These are phyloP conservation scores for Spatula clypeata DNA, from an alignment of 2,797 vertebrate genomes.

Conservation along the genomic window DNA sequence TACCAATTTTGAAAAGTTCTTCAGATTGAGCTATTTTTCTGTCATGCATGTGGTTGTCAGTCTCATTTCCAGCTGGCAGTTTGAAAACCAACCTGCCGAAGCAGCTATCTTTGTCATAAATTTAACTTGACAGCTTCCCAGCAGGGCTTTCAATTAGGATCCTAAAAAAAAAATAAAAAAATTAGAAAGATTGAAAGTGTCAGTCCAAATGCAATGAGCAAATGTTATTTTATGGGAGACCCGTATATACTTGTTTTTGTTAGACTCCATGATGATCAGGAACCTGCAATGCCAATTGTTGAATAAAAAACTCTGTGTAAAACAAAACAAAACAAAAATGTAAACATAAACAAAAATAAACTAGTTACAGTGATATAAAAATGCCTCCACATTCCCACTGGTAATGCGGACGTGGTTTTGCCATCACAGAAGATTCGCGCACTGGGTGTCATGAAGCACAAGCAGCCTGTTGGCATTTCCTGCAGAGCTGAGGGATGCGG, in stretches of 20 bases:
- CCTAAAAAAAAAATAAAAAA: background rate
- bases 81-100: constrained; percentile 7
- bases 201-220: background rate
- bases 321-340: background rate
- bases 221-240: background rate
- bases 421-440: accelerated
- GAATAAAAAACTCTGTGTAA: background rate
- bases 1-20: background rate
- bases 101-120: background rate
- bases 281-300: background rate
- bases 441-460: accelerated
- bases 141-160: constrained; percentile 11
- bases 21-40: background rate
- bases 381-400: background rate
- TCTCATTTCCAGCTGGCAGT: constrained; percentile 16
- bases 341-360: background rate
- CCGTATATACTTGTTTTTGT: background rate
- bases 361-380: background rate
- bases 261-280: background rate
- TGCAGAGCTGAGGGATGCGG: background rate
- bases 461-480: accelerated
- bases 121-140: constrained; percentile 44
- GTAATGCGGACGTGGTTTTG: background rate
- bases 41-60: background rate
- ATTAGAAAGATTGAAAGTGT: background rate